Percentiles rank a stretch among this genome's conserved stretches.
phyloP scores from a whole-genome alignment of 2,113 vertebrate genomes.

The Pteruthius melanotis region DNA sequence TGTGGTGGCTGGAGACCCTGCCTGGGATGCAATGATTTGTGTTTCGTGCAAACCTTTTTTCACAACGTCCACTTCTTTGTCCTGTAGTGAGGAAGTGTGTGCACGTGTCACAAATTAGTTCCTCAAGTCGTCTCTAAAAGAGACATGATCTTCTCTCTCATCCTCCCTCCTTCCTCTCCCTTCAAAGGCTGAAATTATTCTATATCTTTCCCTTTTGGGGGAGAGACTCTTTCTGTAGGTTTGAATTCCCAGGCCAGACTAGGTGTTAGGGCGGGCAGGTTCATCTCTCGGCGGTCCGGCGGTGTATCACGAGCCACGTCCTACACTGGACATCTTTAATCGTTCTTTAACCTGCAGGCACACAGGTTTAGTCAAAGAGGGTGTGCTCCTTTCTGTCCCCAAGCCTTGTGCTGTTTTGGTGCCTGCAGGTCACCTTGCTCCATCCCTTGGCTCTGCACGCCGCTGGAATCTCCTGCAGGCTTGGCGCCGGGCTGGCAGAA shows the following conservation, averaged over 20 bases:
- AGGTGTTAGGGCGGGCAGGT: rapidly evolving
- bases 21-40: background rate
- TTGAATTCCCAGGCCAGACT: background rate
- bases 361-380: no score
- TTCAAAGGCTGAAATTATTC: background rate
- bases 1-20: background rate
- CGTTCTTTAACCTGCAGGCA: background rate
- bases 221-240: background rate
- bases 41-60: background rate
- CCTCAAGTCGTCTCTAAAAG: background rate
- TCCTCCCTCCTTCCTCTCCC: background rate
- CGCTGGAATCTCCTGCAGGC: background rate
- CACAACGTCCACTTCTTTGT: background rate
- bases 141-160: background rate
- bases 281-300: rapidly evolving
- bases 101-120: background rate
- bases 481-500: background rate
- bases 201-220: background rate
- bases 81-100: background rate
- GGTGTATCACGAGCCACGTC: rapidly evolving
- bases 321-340: background rate
- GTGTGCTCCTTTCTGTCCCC: background rate
- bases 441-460: background rate
- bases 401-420: background rate
- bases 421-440: background rate